These are phyloP conservation scores for Bugula neritina DNA, from an alignment of 2,888 invertebrate species.

Conservation along the genomic window DNA sequence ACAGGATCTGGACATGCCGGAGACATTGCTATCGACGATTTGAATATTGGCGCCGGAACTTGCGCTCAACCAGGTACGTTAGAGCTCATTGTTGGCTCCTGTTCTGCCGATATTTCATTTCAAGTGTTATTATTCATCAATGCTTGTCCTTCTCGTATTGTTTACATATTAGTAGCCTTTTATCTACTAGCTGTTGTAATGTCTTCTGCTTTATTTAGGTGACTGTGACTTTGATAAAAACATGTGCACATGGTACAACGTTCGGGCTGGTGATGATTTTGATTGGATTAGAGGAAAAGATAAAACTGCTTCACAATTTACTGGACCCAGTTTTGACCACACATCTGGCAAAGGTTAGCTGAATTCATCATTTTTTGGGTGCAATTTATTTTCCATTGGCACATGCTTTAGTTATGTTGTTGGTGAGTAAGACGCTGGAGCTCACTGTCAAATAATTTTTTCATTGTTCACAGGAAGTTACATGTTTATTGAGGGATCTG, in stretches of 20 bases:
- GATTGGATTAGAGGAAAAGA: slow-evolving; percentile 40
- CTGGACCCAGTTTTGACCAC: slow-evolving; percentile 43
- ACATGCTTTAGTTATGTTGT: neutral
- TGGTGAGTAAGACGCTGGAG: neutral
- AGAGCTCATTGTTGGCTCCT: too few species aligned
- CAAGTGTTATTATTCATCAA: too few species aligned
- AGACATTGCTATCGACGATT: slow-evolving; percentile 50
- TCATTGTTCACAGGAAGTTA: slow-evolving; percentile 40
- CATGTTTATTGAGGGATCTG: slow-evolving; percentile 42
- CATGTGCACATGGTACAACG: slow-evolving; percentile 41
- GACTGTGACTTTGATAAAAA: slow-evolving; percentile 42
- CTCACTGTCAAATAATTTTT: too few species aligned
- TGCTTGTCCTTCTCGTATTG: too few species aligned
- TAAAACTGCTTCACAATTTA: slow-evolving; percentile 37
- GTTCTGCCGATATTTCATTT: too few species aligned
- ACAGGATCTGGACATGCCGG: slow-evolving; percentile 38
- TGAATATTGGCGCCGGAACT: slow-evolving; percentile 37
- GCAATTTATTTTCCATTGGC: neutral
- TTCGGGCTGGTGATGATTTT: slow-evolving; percentile 39
- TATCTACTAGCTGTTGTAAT: neutral
- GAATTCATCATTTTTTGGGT: too few species aligned
- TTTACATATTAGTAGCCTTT: too few species aligned
- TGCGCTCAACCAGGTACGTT: slow-evolving; percentile 33
- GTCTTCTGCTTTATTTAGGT: slow-evolving; percentile 28
- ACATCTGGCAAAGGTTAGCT: slow-evolving; percentile 34